Conservation (phyloP, 2,113 vertebrate genomes). For the Oreotrochilus melanogaster region DNA sequence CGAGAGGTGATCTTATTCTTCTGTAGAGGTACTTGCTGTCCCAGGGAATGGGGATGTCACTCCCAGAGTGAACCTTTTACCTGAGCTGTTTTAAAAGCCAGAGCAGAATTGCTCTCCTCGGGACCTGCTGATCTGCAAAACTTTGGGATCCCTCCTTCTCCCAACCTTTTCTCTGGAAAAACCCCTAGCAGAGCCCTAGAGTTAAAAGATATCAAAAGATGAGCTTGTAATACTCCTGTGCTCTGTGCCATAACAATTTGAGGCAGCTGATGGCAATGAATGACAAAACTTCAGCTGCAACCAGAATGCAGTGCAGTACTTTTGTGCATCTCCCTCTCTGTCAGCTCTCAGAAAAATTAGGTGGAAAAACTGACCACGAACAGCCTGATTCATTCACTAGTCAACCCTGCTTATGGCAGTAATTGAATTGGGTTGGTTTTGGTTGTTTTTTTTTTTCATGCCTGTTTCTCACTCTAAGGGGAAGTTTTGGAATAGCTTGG, state of each 20-base stretch:
- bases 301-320: not conserved
- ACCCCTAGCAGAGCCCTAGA: not conserved
- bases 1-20: not conserved
- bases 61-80: not conserved
- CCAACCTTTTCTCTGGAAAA: not conserved
- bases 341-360: not conserved
- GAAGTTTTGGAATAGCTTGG: not conserved
- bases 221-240: not conserved
- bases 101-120: fast-evolving
- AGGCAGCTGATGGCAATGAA: not conserved
- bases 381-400: not conserved
- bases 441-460: not conserved
- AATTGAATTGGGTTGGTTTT: not conserved
- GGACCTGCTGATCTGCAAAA: not conserved
- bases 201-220: not conserved
- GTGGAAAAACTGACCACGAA: not conserved
- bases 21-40: not conserved
- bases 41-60: not conserved
- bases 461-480: not conserved
- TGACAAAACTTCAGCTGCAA: not conserved
- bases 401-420: not conserved
- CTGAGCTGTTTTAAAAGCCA: not conserved
- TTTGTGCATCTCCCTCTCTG: not conserved
- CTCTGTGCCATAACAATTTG: not conserved
- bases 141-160: not conserved